These are phyloP conservation scores for Pomacea maculata DNA, from an alignment of 1,140 invertebrate species.

Conservation along the genomic window DNA sequence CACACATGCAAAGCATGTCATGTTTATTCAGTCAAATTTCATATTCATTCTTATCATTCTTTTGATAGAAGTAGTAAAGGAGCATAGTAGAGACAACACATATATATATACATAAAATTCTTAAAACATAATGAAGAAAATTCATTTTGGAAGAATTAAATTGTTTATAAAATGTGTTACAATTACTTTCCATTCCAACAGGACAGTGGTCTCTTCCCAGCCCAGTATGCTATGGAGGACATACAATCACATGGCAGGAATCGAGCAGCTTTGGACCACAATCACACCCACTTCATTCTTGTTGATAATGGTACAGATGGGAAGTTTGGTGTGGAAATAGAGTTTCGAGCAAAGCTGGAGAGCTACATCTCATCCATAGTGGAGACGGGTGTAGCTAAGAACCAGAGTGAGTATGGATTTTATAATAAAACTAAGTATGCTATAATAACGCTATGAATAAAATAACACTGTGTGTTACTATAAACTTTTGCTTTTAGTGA, in stretches of 20 bases:
- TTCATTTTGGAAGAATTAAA: too few relatives aligned
- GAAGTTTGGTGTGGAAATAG: constrained; percentile 61
- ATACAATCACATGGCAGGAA: constrained; percentile 18
- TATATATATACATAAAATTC: too few relatives aligned
- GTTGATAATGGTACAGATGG: constrained; percentile 65
- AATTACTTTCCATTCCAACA: constrained; percentile 3
- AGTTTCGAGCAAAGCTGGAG: constrained; percentile 58
- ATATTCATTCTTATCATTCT: neutral
- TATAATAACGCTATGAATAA: too few relatives aligned
- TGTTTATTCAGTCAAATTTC: neutral
- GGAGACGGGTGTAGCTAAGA: constrained; percentile 47
- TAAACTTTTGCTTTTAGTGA: too few relatives aligned
- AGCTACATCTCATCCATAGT: constrained; percentile 53
- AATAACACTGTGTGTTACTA: too few relatives aligned
- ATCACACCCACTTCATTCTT: constrained; percentile 67
- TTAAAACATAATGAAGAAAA: too few relatives aligned
- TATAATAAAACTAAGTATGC: too few relatives aligned
- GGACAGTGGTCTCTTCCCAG: constrained; percentile 46
- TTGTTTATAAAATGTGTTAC: too few relatives aligned
- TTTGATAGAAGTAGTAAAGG: neutral
- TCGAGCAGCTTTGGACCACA: constrained; percentile 59
- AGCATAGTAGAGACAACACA: too few relatives aligned
- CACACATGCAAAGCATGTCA: too few relatives aligned
- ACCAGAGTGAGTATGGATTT: constrained; percentile 34
- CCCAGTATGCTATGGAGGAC: constrained; percentile 42